Percentiles rank a stretch among this genome's conserved stretches.
Conservation (phyloP, 2,113 vertebrate species). For the Trematocara variabile region DNA sequence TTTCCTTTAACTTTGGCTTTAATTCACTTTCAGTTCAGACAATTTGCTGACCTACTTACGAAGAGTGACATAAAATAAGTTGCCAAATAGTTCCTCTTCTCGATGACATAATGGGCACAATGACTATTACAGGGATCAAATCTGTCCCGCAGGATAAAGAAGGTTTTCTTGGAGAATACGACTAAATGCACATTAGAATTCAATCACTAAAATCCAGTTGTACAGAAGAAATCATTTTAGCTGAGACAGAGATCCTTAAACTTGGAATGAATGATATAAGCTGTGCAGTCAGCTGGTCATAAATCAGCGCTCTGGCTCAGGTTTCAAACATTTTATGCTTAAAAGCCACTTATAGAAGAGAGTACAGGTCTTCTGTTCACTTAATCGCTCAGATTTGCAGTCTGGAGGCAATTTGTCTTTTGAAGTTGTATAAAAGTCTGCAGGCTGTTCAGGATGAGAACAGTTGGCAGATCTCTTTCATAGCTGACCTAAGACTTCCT, state of each 20-base stretch:
- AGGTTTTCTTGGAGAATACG: background rate
- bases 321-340: background rate
- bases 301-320: constrained; percentile 25
- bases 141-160: too few relatives aligned
- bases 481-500: background rate
- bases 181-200: background rate
- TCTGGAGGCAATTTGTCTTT: background rate
- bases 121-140: too few relatives aligned
- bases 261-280: background rate
- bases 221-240: background rate
- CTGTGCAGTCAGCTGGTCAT: background rate
- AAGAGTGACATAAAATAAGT: too few relatives aligned
- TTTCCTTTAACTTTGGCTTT: too few relatives aligned
- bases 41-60: too few relatives aligned
- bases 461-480: background rate
- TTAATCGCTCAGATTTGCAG: background rate
- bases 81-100: too few relatives aligned
- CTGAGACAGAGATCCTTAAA: background rate
- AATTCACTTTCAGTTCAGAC: too few relatives aligned
- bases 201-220: background rate
- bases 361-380: background rate
- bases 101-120: too few relatives aligned
- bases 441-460: background rate
- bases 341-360: constrained; percentile 4
- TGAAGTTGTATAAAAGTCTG: background rate